Conservation (phyloP, 2,797 vertebrate species). For the Gouania willdenowi region DNA sequence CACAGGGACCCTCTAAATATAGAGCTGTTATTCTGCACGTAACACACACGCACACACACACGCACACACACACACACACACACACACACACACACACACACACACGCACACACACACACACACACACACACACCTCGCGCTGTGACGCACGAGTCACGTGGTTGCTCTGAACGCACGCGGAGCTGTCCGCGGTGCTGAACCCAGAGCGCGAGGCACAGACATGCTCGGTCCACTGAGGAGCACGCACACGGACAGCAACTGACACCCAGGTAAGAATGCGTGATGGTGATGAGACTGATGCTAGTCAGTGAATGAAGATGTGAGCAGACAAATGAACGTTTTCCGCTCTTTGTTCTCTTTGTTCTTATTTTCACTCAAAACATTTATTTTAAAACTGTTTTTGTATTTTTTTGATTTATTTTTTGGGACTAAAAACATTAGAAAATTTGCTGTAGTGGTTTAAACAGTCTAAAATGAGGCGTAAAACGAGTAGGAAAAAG, state of each 20-base stretch:
- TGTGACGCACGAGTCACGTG: conserved; percentile 75
- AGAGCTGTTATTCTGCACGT: too few species aligned
- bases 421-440: too few species aligned
- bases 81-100: conserved; percentile 8
- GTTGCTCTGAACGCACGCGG: conserved; percentile 65
- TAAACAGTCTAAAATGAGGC: too few species aligned
- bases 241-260: conserved; percentile 22
- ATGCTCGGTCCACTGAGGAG: conserved; percentile 46
- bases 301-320: too few species aligned
- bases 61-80: not conserved
- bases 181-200: conserved; percentile 91
- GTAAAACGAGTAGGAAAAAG: too few species aligned
- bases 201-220: conserved; percentile 39
- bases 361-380: too few species aligned
- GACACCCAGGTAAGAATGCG: conserved; percentile 60
- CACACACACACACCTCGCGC: conserved; percentile 1
- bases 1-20: too few species aligned
- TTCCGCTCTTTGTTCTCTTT: too few species aligned
- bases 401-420: too few species aligned
- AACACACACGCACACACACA: not conserved
- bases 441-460: too few species aligned
- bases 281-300: not conserved
- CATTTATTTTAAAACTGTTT: too few species aligned
- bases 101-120: conserved; percentile 16
- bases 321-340: too few species aligned